Base-by-base conservation (phyloP, 2,113 vertebrate genomes). In the Dascyllus trimaculatus region DNA sequence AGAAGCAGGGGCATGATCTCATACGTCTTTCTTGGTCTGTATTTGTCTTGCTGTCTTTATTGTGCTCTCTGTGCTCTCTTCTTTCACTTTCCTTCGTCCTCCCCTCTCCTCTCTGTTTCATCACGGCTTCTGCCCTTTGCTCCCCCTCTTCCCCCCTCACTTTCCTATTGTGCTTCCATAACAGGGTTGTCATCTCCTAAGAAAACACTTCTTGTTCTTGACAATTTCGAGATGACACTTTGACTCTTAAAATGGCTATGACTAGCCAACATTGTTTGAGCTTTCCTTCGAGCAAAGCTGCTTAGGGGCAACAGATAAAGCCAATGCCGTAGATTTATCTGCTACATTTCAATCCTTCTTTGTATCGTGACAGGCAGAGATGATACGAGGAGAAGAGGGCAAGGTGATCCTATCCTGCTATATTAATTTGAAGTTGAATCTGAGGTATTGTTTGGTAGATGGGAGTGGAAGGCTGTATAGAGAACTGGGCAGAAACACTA, bases 181-280 rank as follows among this genome's bases (percentile, higher is more conserved):
- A 80, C 81, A 43, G 73, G 68, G 52, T 73, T 87, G 83, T 79
- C 87, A 85, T 89, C 83, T 89, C 73, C 53, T 49, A 68, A 85
- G 82, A 86, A 85, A 93, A 85, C 80, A 58, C 81, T 78, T 72
- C 79, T 81, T 80, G 74, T 88, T 85, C 80, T 67, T 72, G 81
- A 70, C 86, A 85, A 77, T 86, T 87, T 83, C 49, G 58, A 80
- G 84, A 86, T 82, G 91, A 78, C 84, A 85, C 49, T 24, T 78
- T 66, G 78, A 89, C 85, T 88, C 79, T 61, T 57, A 67, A 91
- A 91, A 89, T 63, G n/a, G 87, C 72, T 81, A 78, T 69, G 90
- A 94, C 92, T 92, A 90, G 82, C 88, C 67, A 82, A 86, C 82
- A 89, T 87, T 90, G 82, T 90, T 87, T 86, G 57, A 85, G 88